Conservation (phyloP, 2,888 invertebrate genomes). For the Argyresthia albistria region DNA sequence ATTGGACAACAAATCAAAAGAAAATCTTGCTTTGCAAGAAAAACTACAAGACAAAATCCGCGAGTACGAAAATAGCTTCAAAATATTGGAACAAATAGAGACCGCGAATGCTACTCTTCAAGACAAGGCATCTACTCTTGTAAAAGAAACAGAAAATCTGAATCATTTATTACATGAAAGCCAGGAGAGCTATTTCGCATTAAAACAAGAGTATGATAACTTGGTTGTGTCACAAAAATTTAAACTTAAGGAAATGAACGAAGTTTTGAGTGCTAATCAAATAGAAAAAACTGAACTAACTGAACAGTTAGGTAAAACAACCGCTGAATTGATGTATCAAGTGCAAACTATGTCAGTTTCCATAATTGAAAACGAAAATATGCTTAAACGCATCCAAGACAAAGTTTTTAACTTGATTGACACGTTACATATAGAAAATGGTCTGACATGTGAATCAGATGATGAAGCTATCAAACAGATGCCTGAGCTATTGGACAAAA, state of each 20-base stretch:
- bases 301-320: neutral
- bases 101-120: neutral
- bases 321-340: too few species aligned
- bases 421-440: conserved; percentile 20
- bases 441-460: conserved; percentile 12
- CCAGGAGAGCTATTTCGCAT: neutral
- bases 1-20: neutral
- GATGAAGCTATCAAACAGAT: conserved; percentile 23
- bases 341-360: conserved; percentile 8
- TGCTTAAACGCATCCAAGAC: conserved; percentile 23
- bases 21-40: neutral
- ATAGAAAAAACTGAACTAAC: neutral
- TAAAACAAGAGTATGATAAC: conserved; percentile 3
- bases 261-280: neutral
- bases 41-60: neutral
- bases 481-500: conserved; percentile 27
- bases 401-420: conserved; percentile 20
- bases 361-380: conserved; percentile 13
- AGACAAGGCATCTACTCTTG: neutral
- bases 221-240: neutral
- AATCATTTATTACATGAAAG: conserved; percentile 22
- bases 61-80: neutral
- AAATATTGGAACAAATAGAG: too few species aligned
- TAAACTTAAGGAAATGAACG: neutral
- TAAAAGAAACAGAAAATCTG: conserved; percentile 18